Conservation (phyloP, 2,797 vertebrate species). For the Sarcophilus harrisii region DNA sequence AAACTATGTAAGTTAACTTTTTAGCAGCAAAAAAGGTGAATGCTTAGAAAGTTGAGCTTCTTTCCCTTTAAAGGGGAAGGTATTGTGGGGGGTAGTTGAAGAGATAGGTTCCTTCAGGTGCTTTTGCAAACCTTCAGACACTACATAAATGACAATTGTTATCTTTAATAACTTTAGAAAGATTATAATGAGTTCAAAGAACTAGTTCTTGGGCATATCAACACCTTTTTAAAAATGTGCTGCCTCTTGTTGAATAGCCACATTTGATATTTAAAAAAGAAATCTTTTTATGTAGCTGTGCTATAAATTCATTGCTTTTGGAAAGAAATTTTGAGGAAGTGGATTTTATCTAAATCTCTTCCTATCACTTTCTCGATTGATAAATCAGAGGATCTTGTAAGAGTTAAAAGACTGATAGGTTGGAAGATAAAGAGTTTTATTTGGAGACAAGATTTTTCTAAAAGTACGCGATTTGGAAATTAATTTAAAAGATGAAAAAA, state of each 20-base stretch:
- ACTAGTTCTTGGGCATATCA: background rate
- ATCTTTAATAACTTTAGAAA: background rate
- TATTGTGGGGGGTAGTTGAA: no score
- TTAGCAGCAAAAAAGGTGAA: background rate
- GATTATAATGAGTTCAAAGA: background rate
- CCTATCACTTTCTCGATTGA: background rate
- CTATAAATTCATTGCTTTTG: background rate
- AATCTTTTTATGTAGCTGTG: background rate
- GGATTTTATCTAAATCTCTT: background rate
- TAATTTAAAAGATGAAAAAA: background rate
- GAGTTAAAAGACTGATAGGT: background rate
- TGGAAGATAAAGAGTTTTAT: constrained; percentile 35
- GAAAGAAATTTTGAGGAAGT: constrained; percentile 3
- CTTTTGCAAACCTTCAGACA: background rate
- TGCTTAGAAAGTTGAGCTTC: background rate
- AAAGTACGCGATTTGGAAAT: constrained; percentile 44
- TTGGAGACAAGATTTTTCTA: constrained; percentile 11
- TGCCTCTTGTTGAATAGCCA: background rate
- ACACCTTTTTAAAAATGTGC: background rate
- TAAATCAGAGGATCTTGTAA: constrained; percentile 12
- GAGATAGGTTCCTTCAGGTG: background rate
- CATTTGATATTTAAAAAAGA: constrained; percentile 70
- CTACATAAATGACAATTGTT: background rate
- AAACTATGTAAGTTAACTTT: background rate
- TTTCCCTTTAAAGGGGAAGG: background rate